A percentile compares a stretch with the other conserved stretches of the same genome.
Conservation (phyloP, 2,113 vertebrate species). For the Psittacus erithacus region DNA sequence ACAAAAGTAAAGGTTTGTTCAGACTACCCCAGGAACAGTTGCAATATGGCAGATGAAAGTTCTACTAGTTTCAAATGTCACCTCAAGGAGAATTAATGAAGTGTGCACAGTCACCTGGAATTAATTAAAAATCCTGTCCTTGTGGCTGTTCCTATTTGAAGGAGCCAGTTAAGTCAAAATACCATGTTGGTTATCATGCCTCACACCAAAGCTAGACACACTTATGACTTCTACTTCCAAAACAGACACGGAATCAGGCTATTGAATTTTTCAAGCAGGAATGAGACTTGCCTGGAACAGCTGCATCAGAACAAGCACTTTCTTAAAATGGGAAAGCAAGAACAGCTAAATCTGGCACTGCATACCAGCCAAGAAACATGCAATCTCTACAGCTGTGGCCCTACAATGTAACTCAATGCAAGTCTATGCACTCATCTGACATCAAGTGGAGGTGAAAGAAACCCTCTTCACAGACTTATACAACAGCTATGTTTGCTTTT, state of each 20-base stretch:
- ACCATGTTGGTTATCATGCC: neutral
- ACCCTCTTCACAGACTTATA: neutral
- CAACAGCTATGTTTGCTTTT: neutral
- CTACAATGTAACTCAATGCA: neutral
- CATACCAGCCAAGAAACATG: neutral
- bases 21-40: neutral
- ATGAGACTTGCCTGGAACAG: neutral
- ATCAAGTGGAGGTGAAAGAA: neutral
- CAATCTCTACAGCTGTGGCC: accelerated
- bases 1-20: neutral
- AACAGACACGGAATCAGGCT: neutral
- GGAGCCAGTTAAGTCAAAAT: neutral
- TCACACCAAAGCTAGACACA: neutral
- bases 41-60: neutral
- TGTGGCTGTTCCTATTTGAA: neutral
- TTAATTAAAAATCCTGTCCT: neutral
- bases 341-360: neutral
- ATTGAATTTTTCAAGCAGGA: neutral
- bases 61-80: neutral
- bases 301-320: neutral
- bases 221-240: neutral
- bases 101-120: neutral
- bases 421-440: neutral
- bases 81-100: neutral
- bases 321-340: neutral